Percentiles rank a stretch among this genome's conserved stretches.
Evolutionary conservation across 1,140 invertebrate genomes (phyloP).

Genomic region (Diorhabda carinulata): DNA sequence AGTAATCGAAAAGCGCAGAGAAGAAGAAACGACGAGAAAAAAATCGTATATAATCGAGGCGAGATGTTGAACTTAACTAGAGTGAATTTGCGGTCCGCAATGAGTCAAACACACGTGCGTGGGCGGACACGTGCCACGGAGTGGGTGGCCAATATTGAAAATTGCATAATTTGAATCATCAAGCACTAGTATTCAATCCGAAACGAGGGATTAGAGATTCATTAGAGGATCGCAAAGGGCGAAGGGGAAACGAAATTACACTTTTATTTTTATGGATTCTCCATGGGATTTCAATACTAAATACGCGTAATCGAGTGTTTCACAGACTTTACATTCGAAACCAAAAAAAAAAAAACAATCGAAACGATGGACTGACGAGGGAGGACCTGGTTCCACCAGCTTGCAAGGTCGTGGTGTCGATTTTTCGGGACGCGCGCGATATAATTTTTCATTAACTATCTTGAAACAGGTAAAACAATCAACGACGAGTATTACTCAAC

Average conservation of each 20-base stretch:
- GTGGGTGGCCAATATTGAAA: constrained; percentile 51
- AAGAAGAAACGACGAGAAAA: constrained; percentile 3
- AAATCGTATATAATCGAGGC: constrained; percentile 9
- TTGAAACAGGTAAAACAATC: too few relatives aligned
- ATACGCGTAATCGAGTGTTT: too few relatives aligned
- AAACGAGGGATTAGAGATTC: constrained; percentile 42
- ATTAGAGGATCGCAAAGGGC: constrained; percentile 31
- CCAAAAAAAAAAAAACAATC: too few relatives aligned
- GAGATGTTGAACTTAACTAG: constrained; percentile 12
- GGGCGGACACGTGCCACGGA: constrained; percentile 48
- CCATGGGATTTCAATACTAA: too few relatives aligned
- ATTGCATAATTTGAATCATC: constrained; percentile 51
- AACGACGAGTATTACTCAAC: too few relatives aligned
- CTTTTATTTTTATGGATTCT: not conserved
- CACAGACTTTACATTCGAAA: too few relatives aligned
- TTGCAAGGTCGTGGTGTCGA: too few relatives aligned
- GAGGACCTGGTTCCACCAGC: too few relatives aligned
- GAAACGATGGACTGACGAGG: too few relatives aligned
- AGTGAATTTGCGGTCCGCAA: constrained; percentile 49
- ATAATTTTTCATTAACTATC: too few relatives aligned
- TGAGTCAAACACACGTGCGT: constrained; percentile 50
- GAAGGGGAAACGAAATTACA: constrained; percentile 14
- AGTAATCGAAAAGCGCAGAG: too few relatives aligned
- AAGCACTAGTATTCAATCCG: constrained; percentile 39
- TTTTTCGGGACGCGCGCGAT: too few relatives aligned